Evolutionary conservation across 2,797 vertebrate genomes (phyloP).

Genomic region (Thunnus albacares): DNA sequence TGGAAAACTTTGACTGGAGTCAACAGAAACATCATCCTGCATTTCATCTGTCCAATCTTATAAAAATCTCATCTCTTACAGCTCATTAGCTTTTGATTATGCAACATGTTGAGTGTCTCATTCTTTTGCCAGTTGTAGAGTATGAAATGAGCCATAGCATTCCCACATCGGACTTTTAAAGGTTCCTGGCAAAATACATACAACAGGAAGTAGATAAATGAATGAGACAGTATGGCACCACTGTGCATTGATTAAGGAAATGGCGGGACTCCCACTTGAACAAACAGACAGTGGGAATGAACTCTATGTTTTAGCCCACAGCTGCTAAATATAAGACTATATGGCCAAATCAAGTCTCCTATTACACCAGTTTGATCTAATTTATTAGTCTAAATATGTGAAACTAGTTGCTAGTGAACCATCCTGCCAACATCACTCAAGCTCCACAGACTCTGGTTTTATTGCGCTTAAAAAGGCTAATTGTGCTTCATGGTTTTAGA

Average conservation of each 20-base stretch:
- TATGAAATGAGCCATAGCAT: slow-evolving; percentile 1
- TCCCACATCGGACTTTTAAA: neutral
- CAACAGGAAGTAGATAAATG: neutral
- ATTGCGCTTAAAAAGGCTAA: slow-evolving; percentile 61
- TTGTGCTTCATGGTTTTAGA: slow-evolving; percentile 64
- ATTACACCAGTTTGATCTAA: slow-evolving; percentile 23
- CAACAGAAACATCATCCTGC: neutral
- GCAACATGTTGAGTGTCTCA: slow-evolving; percentile 19
- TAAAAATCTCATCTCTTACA: neutral
- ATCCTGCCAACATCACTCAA: slow-evolving; percentile 41
- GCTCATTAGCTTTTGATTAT: slow-evolving; percentile 5
- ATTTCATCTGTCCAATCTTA: neutral
- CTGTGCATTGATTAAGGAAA: slow-evolving; percentile 15
- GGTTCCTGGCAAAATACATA: slow-evolving; percentile 20
- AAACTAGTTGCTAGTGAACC: slow-evolving; percentile 46
- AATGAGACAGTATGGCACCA: slow-evolving; percentile 14
- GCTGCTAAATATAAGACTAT: slow-evolving; percentile 20
- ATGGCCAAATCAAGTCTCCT: slow-evolving; percentile 6
- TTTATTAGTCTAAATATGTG: slow-evolving; percentile 36
- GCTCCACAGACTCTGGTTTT: slow-evolving; percentile 51
- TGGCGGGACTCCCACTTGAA: slow-evolving; percentile 9
- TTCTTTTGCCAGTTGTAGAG: neutral
- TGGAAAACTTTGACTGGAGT: neutral
- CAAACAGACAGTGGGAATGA: slow-evolving; percentile 13
- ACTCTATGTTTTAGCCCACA: neutral